Percentiles rank a stretch among this genome's conserved stretches.
Conservation (phyloP, 2,113 vertebrate species). For the Myotis lucifugus region DNA sequence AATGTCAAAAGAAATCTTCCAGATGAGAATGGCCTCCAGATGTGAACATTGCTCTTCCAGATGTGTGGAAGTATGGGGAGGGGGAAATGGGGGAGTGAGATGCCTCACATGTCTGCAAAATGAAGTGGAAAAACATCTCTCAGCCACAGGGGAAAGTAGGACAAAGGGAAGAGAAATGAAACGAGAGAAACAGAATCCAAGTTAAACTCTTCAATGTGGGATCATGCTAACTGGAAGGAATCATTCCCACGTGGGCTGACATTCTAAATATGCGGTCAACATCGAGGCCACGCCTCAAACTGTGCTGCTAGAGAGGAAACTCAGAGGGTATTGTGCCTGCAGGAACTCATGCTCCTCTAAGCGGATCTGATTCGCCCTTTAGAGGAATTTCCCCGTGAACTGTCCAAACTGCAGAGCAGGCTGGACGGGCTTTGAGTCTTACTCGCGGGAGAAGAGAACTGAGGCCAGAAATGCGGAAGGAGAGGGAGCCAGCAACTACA, state of each 20-base stretch:
- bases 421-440: neutral
- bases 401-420: neutral
- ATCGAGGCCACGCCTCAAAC: neutral
- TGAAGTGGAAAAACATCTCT: conserved; percentile 81
- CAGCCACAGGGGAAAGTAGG: conserved; percentile 56
- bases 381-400: neutral
- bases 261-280: conserved; percentile 10
- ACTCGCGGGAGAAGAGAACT: neutral
- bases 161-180: conserved; percentile 61
- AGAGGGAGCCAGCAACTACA: neutral
- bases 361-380: neutral
- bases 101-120: conserved; percentile 75
- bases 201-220: conserved; percentile 46
- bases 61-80: conserved; percentile 44
- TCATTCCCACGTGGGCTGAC: neutral
- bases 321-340: neutral
- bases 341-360: neutral
- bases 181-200: conserved; percentile 42
- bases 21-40: conserved; percentile 86
- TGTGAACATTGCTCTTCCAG: conserved; percentile 80
- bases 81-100: conserved; percentile 42
- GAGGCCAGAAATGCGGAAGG: conserved; percentile 53
- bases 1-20: conserved; percentile 81
- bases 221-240: neutral
- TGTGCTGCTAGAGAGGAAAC: neutral